Evolutionary conservation across 2,888 invertebrate genomes (phyloP).

Genomic region (Pyrrhia umbra): DNA sequence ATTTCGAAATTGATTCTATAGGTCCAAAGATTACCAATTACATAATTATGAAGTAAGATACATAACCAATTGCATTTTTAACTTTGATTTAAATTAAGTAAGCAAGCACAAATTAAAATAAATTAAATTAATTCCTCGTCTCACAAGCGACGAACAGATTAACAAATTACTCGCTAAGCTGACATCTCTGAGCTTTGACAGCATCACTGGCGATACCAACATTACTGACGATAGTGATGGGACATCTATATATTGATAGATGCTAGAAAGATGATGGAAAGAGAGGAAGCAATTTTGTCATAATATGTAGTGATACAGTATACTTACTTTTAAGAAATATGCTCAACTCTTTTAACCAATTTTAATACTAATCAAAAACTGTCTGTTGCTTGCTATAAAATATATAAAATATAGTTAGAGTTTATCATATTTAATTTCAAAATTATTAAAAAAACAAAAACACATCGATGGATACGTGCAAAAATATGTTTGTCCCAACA

Average conservation of each 20-base stretch:
- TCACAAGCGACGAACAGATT: slow-evolving; percentile 22
- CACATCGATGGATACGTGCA: not conserved
- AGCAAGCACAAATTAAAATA: slow-evolving; percentile 8
- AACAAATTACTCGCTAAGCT: slow-evolving; percentile 52
- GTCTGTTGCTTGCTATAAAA: too few species aligned
- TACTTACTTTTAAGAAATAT: too few species aligned
- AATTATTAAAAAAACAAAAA: not conserved
- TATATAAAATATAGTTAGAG: too few species aligned
- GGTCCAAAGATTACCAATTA: not conserved
- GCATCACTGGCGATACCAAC: slow-evolving; percentile 37
- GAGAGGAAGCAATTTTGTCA: too few species aligned
- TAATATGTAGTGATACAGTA: too few species aligned
- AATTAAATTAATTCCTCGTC: slow-evolving; percentile 41
- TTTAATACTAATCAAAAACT: too few species aligned
- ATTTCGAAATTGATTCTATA: too few species aligned
- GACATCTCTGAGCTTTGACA: slow-evolving; percentile 50
- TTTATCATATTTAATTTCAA: not conserved
- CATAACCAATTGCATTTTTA: not conserved
- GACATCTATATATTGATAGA: slow-evolving; percentile 22
- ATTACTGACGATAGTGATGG: slow-evolving; percentile 34
- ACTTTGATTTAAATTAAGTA: not conserved
- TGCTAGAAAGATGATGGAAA: too few species aligned
- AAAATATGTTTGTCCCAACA: slow-evolving; percentile 11
- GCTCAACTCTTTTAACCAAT: too few species aligned
- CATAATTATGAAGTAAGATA: not conserved